These are phyloP conservation scores for Caenorhabditis zanzibari DNA, from an alignment of 2,888 invertebrate species.

Conservation along the genomic window DNA sequence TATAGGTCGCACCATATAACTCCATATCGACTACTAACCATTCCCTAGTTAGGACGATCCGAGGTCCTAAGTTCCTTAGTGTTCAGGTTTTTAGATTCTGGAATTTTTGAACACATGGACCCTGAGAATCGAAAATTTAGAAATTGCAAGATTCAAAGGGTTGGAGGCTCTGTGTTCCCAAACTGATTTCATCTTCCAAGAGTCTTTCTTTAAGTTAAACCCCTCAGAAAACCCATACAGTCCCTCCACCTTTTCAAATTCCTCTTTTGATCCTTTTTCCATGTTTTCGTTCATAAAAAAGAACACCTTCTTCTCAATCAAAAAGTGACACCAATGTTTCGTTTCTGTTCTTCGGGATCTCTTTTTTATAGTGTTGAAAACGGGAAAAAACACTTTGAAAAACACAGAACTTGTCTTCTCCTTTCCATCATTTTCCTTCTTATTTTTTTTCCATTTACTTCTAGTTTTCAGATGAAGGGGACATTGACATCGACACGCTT, in stretches of 20 bases:
- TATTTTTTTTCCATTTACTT: slow-evolving; percentile 12
- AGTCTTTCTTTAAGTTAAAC: no score
- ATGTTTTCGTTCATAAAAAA: neutral
- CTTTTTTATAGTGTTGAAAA: slow-evolving; percentile 24
- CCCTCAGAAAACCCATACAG: no score
- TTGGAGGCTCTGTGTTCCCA: no score
- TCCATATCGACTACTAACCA: no score
- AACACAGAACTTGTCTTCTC: slow-evolving; percentile 30
- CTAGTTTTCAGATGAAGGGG: slow-evolving; percentile 10
- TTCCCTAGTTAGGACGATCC: no score
- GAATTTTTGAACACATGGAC: no score
- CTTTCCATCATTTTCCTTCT: neutral
- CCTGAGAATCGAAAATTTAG: no score
- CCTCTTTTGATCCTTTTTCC: neutral
- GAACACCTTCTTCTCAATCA: slow-evolving; percentile 25
- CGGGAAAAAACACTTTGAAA: slow-evolving; percentile 23
- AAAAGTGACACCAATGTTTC: slow-evolving; percentile 53
- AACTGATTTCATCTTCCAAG: no score
- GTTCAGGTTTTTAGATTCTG: no score
- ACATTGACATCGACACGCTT: slow-evolving; percentile 38
- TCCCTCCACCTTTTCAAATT: neutral
- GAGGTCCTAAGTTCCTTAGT: no score
- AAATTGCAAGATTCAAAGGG: no score
- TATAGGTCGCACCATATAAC: no score
- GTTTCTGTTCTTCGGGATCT: slow-evolving; percentile 14